Evolutionary conservation across 2,113 vertebrate species (phyloP).

Genomic region (Crypturellus undulatus): DNA sequence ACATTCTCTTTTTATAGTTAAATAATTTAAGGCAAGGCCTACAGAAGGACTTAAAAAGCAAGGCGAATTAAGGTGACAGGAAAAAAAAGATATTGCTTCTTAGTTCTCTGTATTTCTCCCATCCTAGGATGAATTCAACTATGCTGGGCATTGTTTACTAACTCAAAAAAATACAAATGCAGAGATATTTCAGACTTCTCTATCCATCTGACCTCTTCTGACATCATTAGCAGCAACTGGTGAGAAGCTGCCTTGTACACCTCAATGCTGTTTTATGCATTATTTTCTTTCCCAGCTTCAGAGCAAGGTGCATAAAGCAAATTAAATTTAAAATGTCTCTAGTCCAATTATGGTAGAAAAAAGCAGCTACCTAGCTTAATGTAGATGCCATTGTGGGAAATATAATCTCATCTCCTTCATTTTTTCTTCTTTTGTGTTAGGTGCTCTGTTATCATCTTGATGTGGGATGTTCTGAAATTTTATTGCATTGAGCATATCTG

Average conservation of each 20-base stretch:
- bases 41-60: neutral
- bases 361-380: slow-evolving; percentile 31
- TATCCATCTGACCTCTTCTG: slow-evolving; percentile 19
- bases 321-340: slow-evolving; percentile 1
- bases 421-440: slow-evolving; percentile 16
- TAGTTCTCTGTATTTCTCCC: neutral
- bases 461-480: neutral
- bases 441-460: neutral
- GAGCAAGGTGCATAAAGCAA: slow-evolving; percentile 36
- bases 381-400: slow-evolving; percentile 14
- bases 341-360: slow-evolving; percentile 23
- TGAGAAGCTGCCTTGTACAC: neutral
- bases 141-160: neutral
- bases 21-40: slow-evolving; percentile 5
- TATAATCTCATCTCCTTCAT: neutral
- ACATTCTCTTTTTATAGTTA: neutral
- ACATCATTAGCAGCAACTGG: slow-evolving; percentile 11
- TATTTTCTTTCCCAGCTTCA: neutral
- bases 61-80: neutral
- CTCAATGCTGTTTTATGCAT: slow-evolving; percentile 31
- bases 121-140: neutral
- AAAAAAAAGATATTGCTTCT: neutral
- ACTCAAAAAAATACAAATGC: neutral
- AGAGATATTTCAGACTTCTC: neutral
- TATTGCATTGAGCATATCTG: slow-evolving; percentile 21